Evolutionary conservation across 2,797 vertebrate species (phyloP).

Genomic region (Acrocephalus scirpaceus): DNA sequence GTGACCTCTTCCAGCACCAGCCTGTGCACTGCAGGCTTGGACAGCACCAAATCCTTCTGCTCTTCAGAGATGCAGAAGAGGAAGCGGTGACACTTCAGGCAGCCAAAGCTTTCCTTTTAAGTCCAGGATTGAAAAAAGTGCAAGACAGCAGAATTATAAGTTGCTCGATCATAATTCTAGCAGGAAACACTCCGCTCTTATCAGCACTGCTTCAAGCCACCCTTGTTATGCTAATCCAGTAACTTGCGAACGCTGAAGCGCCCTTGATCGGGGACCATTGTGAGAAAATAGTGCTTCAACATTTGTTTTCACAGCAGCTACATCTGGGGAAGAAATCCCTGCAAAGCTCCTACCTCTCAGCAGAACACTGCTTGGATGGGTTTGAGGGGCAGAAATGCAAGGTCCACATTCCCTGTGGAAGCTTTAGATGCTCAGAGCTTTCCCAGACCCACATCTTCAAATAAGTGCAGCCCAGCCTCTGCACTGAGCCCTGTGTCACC

Average conservation of each 20-base stretch:
- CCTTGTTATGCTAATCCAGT: slow-evolving; percentile 45
- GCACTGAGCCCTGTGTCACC: neutral
- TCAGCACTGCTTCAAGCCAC: neutral
- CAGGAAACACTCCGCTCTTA: slow-evolving; percentile 42
- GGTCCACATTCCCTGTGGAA: neutral
- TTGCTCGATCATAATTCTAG: slow-evolving; percentile 17
- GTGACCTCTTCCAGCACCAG: neutral
- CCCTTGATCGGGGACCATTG: neutral
- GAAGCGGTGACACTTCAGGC: slow-evolving; percentile 16
- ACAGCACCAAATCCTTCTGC: neutral
- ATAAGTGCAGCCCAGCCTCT: neutral
- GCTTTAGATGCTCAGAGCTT: neutral
- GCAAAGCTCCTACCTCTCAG: slow-evolving; percentile 7
- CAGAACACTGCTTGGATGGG: neutral
- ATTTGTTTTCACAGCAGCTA: slow-evolving; percentile 32
- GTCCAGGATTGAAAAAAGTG: neutral
- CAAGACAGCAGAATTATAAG: slow-evolving; percentile 48
- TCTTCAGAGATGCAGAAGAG: neutral
- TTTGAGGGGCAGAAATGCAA: neutral
- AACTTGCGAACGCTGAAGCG: neutral
- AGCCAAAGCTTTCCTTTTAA: neutral
- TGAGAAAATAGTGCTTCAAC: neutral
- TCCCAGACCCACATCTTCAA: neutral
- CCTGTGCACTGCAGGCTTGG: neutral
- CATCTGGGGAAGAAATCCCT: slow-evolving; percentile 27